Evolutionary conservation across 2,888 invertebrate genomes (phyloP), one percentile per base, ranked within the genome.

Genomic region (Bugulina stolonifera): DNA sequence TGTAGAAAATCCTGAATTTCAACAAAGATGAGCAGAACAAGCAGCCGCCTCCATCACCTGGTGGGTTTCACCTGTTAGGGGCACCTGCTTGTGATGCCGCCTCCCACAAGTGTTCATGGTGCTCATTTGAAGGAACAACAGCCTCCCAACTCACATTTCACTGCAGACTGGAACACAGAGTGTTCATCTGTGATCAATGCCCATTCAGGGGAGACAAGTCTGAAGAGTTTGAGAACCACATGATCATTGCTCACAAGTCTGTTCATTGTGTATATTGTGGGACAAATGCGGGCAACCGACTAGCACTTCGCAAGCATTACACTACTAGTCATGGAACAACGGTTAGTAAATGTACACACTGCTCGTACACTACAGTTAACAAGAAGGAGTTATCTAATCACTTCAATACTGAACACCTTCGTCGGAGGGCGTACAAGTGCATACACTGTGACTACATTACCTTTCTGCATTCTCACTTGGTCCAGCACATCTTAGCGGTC

Each of bases 251-350:
- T 27, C 64, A 64, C 27, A 64, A 64, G 5, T 64, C 64, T 10
- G 27, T 64, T 27, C 32, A 10, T 10, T 64, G 64, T 64, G 32
- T 64, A 32, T 64, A 32, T 32, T 64, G 64, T 64, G 64, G 64
- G 10, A 64, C 14, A 10, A 32, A 22, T 32, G 32, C 25, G 10
- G 64, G 64, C 32, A 32, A 27, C 32, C 2, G 25, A 5, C 27
- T 10, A 14, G 64, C 64, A 14, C 32, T 64, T 10, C 22, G 32
- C 22, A 27, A 32, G 10, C 64, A 64, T 64, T 32, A 64, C n/a
- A 29, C 64, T 25, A 14, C 32, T 14, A 32, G 32, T 64, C 64
- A 64, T n/a, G 64, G 64, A 22, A 64, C 64, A 22, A 64, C 22
- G 5, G 25, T 64, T 14, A 64, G 32, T 29, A 64, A 32, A 64